Evolutionary conservation across 2,113 vertebrate genomes (phyloP), one percentile per base, ranked within the genome.

Genomic region (Mastomys natalensis): DNA sequence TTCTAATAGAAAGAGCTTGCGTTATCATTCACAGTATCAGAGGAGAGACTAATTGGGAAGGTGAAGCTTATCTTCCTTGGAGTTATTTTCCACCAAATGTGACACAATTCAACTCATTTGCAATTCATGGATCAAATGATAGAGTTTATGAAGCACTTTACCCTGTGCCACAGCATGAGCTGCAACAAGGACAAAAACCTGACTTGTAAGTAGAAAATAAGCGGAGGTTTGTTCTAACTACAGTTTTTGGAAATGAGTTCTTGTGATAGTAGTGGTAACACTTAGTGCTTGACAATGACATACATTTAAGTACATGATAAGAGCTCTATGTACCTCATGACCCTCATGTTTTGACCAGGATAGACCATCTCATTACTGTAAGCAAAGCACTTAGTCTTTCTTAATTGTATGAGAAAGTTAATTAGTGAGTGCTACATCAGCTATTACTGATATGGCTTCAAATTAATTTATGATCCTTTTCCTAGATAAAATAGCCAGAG

Each of bases 51-150:
- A 96, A 87, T 24, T 99, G 99, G 99, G 95, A 98, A 76, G 98
- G 98, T 48, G 96, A 86, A 98, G 98, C 97, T 90, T 90, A 72
- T 96, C 94, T 99, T 91, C 98, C 98, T 64, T 99, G 99, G 98
- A 96, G 72, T 96, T 99, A 98, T 91, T 98, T 99, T 87, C 98
- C 99, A 95, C 98, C 98, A 4, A 89, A 84, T 64, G 95, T 94
- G 85, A 97, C 98, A 96, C 98, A 97, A 72, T 99, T 99, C 96
- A 99, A 98, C 91, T 98, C 97, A 0, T 99, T 98, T 98, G 98
- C 98, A 91, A 98, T 99, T 96, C 98, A 99, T 97, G 98, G 98
- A 72, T 98, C 98, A 0, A 97, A 97, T 85, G 95, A 93, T 68
- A 81, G 98, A 96, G 97, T n/a, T 58, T 99, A 99, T 1, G 98